phyloP scores from a whole-genome alignment of 2,888 invertebrate genomes.

The Chloroclystis v-ata region DNA sequence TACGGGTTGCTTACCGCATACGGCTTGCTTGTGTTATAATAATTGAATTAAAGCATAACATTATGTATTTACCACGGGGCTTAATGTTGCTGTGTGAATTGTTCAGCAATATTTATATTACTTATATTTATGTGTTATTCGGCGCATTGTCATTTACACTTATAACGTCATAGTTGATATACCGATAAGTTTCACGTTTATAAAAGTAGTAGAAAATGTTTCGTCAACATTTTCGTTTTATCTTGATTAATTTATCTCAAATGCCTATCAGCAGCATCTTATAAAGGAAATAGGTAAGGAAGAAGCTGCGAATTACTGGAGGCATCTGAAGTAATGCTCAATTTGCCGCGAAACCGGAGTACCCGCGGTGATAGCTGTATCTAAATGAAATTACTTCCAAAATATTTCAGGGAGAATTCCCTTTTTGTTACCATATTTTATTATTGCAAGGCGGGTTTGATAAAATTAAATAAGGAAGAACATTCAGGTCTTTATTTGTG shows the following conservation, averaged over 20 bases:
- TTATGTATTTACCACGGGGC: too few relatives aligned
- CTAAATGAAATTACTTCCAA: slow-evolving; percentile 49
- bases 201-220: too few relatives aligned
- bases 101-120: too few relatives aligned
- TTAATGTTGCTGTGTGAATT: too few relatives aligned
- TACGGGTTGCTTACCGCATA: too few relatives aligned
- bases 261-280: too few relatives aligned
- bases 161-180: too few relatives aligned
- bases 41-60: too few relatives aligned
- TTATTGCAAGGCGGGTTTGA: slow-evolving; percentile 9
- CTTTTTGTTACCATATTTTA: slow-evolving; percentile 30
- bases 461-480: slow-evolving; percentile 2
- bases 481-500: neutral
- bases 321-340: slow-evolving; percentile 65
- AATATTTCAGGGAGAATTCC: slow-evolving; percentile 33
- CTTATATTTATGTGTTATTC: too few relatives aligned
- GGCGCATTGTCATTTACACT: too few relatives aligned
- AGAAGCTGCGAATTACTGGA: slow-evolving; percentile 57
- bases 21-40: too few relatives aligned
- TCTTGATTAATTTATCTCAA: neutral
- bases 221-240: neutral
- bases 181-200: too few relatives aligned
- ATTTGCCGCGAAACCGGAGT: slow-evolving; percentile 50
- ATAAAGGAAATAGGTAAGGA: neutral
- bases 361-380: slow-evolving; percentile 51